Evolutionary conservation across 1,140 invertebrate species (phyloP), one percentile per base, ranked within the genome.

Genomic region (Mylabris phalerata): DNA sequence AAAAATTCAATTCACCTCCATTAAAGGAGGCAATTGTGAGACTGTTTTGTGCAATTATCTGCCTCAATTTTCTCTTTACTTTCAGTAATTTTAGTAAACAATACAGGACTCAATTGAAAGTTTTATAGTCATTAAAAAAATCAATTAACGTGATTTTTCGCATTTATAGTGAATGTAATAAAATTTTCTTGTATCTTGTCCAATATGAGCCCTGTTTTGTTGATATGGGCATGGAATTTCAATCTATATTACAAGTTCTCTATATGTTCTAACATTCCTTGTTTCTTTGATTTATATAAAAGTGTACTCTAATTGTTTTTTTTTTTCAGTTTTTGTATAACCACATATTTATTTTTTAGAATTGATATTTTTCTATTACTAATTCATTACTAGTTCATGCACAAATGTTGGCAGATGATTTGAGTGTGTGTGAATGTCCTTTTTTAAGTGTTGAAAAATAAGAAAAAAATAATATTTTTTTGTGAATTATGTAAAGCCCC

Each of bases 21-120:
- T 54, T 54, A 39, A 54, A 0, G 51, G 51, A 54, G 51, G 51
- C 11, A 24, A 44, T n/a, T 46, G 51, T 54, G 51, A 54, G 51
- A 54, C 51, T 54, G 51, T 42, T 7, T 54, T 54, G 51, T 54
- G 51, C 42, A 54, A 54, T 54, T 54, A 32, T 54, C 51, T 54
- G 51, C 51, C 51, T 54, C 26, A 54, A 26, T 32, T 32, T 32
- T 32, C 7, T 32, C 32, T 4, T 32, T 32, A 7, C 32, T 4
- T 32, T 32, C 32, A 19, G 19, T 19, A 19, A 19, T 19, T 19
- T 19, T 19, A 19, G 19, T 19, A 19, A 19, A 19, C 19, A 19
- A 19, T 19, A 19, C 19, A 19, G 19, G 19, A 19, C 19, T 19
- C 19, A 1, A 19, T 19, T 19, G 19, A 19, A 19, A 19, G 19